Conservation (phyloP, 2,797 vertebrate genomes). For the Orientallactaga sibirica region DNA sequence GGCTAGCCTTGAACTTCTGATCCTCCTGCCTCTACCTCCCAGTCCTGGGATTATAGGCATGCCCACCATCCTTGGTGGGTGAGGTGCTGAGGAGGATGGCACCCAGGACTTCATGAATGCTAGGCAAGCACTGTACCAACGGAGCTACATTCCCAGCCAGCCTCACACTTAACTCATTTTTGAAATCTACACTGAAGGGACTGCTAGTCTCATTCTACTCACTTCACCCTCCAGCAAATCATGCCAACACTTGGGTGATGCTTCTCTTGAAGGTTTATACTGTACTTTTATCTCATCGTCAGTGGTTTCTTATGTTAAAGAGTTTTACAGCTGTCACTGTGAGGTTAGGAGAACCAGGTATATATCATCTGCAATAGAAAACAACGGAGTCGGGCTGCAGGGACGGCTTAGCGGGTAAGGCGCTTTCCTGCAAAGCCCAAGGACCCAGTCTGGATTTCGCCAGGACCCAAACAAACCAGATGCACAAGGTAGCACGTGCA, state of each 20-base stretch:
- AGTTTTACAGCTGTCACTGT: not conserved
- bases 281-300: not conserved
- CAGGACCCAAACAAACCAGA: no score
- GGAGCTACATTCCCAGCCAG: no score
- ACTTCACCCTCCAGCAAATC: not conserved
- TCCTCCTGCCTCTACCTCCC: not conserved
- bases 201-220: not conserved
- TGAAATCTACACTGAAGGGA: not conserved
- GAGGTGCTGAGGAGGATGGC: not conserved
- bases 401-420: no score
- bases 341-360: not conserved
- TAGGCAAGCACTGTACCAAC: not conserved
- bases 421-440: no score
- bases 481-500: no score
- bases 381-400: no score
- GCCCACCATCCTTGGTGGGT: no score
- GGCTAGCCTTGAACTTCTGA: not conserved
- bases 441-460: no score
- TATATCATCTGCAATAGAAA: not conserved
- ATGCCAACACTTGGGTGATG: not conserved
- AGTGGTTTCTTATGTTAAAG: not conserved
- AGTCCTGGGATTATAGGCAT: not conserved
- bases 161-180: not conserved
- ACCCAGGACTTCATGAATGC: not conserved
- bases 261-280: not conserved